Evolutionary conservation across 2,113 vertebrate genomes (phyloP).

Genomic region (Mugil cephalus): DNA sequence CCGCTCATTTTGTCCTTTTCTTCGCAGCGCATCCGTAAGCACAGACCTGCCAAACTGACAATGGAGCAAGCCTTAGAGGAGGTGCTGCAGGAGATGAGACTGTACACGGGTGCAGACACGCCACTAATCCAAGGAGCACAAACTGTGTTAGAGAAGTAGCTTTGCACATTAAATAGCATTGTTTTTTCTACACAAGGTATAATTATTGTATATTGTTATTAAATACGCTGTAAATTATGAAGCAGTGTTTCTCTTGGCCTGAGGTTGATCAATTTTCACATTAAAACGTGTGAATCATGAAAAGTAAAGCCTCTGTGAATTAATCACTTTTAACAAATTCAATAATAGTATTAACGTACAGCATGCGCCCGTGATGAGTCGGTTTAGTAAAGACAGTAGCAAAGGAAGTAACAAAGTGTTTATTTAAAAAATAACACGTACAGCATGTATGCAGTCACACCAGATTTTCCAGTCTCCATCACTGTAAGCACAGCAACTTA

Average conservation of each 20-base stretch:
- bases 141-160: neutral
- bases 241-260: too few species aligned
- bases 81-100: slow-evolving; percentile 73
- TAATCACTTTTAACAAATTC: too few species aligned
- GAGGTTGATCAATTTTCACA: too few species aligned
- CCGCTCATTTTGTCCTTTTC: neutral
- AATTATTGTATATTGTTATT: too few species aligned
- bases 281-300: too few species aligned
- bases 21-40: slow-evolving; percentile 86
- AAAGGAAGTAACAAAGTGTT: slow-evolving; percentile 68
- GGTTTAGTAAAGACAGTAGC: slow-evolving; percentile 6
- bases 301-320: too few species aligned
- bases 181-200: too few species aligned
- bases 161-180: too few species aligned
- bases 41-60: slow-evolving; percentile 80
- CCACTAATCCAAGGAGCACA: neutral
- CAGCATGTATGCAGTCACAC: slow-evolving; percentile 24
- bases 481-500: slow-evolving; percentile 10
- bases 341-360: neutral
- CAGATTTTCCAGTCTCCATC: slow-evolving; percentile 16
- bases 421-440: slow-evolving; percentile 67
- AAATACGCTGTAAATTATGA: too few species aligned
- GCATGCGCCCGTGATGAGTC: too few species aligned
- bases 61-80: slow-evolving; percentile 79
- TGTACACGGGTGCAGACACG: neutral